These are phyloP conservation scores for Drosophila pseudoananassae DNA, from an alignment of 1,140 invertebrate genomes.

Conservation along the genomic window DNA sequence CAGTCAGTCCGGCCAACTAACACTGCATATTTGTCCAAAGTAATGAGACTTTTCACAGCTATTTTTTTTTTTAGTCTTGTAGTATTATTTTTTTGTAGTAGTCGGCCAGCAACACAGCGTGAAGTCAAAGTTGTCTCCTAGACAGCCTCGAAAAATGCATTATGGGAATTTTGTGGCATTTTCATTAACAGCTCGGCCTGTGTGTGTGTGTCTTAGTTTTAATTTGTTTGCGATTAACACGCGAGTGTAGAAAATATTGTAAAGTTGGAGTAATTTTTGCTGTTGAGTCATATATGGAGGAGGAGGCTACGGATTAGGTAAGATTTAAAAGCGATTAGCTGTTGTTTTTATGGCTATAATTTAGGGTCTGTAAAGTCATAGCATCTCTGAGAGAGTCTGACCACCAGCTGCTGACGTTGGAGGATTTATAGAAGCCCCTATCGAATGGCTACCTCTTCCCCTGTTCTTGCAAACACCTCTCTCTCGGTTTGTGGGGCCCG, in stretches of 20 bases:
- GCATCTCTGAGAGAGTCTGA: background rate
- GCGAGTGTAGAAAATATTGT: slow-evolving; percentile 57
- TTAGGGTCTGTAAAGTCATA: background rate
- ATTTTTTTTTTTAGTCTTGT: slow-evolving; percentile 41
- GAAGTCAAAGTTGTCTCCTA: slow-evolving; percentile 65
- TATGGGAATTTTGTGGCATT: slow-evolving; percentile 83
- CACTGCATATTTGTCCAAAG: slow-evolving; percentile 80
- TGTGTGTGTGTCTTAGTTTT: slow-evolving; percentile 44
- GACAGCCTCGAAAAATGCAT: slow-evolving; percentile 71
- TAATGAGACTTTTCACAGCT: slow-evolving; percentile 82
- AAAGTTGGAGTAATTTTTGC: slow-evolving; percentile 11
- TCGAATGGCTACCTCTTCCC: slow-evolving; percentile 8
- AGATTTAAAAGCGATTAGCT: slow-evolving; percentile 21
- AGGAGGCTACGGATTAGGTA: slow-evolving; percentile 18
- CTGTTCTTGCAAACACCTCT: slow-evolving; percentile 6
- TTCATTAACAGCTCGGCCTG: slow-evolving; percentile 71
- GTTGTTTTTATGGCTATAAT: background rate
- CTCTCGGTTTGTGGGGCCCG: slow-evolving; percentile 32
- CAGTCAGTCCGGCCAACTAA: slow-evolving; percentile 38
- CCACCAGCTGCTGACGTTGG: slow-evolving; percentile 41
- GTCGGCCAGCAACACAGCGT: slow-evolving; percentile 54
- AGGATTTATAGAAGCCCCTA: slow-evolving; percentile 32
- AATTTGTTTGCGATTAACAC: slow-evolving; percentile 80
- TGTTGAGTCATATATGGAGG: slow-evolving; percentile 21
- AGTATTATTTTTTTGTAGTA: slow-evolving; percentile 7